These are phyloP conservation scores for Copidosoma aretas DNA, from an alignment of 2,888 invertebrate genomes.

Conservation along the genomic window DNA sequence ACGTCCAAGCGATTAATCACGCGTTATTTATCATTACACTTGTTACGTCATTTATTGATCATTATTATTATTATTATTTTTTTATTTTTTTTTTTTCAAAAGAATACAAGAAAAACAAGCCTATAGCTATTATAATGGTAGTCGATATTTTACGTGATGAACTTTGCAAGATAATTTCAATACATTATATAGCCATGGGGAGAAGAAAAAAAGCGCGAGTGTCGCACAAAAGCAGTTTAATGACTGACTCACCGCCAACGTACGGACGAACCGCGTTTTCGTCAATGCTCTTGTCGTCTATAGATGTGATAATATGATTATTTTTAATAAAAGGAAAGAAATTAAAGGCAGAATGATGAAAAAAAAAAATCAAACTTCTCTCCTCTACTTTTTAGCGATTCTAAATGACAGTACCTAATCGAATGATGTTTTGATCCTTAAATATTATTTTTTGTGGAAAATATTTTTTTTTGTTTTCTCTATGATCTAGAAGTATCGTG, in stretches of 20 bases:
- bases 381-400: not conserved
- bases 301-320: conserved; percentile 43
- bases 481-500: too few species aligned
- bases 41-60: not conserved
- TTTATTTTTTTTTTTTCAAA: not conserved
- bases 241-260: conserved; percentile 57
- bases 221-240: conserved; percentile 43
- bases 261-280: conserved; percentile 58
- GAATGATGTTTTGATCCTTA: conserved; percentile 15
- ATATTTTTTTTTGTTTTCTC: too few species aligned
- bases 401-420: not conserved
- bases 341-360: conserved; percentile 21
- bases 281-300: conserved; percentile 53
- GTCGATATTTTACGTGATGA: too few species aligned
- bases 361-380: conserved; percentile 16
- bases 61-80: too few species aligned
- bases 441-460: too few species aligned
- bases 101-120: not conserved
- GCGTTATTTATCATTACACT: not conserved
- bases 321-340: conserved; percentile 38
- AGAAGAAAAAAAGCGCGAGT: conserved; percentile 33
- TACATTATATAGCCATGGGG: not conserved
- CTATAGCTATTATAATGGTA: not conserved
- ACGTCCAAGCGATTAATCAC: not conserved
- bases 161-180: too few species aligned